Evolutionary conservation across 2,888 invertebrate genomes (phyloP).

Genomic region (Trissoscelio sp.): DNA sequence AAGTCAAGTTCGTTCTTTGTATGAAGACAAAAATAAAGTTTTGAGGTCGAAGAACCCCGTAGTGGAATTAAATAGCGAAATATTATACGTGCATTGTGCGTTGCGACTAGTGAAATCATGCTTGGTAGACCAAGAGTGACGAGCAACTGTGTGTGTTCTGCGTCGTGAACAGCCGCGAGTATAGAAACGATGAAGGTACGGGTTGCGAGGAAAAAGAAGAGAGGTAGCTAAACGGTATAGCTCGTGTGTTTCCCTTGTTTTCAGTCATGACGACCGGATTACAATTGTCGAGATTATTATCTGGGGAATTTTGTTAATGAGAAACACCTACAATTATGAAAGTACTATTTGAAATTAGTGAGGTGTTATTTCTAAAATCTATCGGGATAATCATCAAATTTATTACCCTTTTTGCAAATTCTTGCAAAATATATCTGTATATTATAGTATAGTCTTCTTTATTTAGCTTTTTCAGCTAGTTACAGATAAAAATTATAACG

Average conservation of each 20-base stretch:
- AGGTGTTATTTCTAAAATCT: too few species aligned
- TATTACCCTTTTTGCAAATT: too few species aligned
- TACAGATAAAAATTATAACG: too few species aligned
- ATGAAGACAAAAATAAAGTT: constrained; percentile 37
- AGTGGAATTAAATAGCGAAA: constrained; percentile 65
- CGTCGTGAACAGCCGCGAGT: constrained; percentile 69
- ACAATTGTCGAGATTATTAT: background rate
- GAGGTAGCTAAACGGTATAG: background rate
- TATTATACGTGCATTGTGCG: constrained; percentile 72
- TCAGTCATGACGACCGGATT: background rate
- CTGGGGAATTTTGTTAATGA: background rate
- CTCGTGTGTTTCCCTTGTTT: background rate
- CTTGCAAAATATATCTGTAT: too few species aligned
- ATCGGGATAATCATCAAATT: too few species aligned
- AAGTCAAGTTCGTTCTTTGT: constrained; percentile 25
- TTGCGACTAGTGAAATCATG: constrained; percentile 72
- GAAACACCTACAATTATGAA: too few species aligned
- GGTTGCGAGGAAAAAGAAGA: background rate
- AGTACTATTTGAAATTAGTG: too few species aligned
- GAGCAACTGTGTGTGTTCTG: constrained; percentile 69
- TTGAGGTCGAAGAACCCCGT: constrained; percentile 58
- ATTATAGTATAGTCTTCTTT: too few species aligned
- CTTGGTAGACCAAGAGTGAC: constrained; percentile 74
- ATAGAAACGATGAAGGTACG: background rate
- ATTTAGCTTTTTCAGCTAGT: too few species aligned